Conservation (phyloP, 1,140 invertebrate species). For the Caligus rogercresseyi region DNA sequence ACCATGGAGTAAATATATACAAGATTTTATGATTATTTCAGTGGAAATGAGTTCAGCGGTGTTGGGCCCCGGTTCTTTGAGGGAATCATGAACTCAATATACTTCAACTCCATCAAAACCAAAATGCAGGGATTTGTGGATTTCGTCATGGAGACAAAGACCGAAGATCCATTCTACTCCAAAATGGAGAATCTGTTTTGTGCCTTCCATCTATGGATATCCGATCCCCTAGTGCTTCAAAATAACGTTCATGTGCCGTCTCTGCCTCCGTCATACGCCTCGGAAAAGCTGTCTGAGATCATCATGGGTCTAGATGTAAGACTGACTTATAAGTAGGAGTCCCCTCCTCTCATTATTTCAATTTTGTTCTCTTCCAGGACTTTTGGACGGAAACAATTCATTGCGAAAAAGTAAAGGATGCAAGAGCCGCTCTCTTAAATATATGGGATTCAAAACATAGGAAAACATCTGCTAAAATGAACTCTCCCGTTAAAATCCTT, state of each 20-base stretch:
- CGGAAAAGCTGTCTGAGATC: slow-evolving; percentile 8
- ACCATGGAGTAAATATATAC: background rate
- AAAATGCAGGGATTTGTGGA: slow-evolving; percentile 44
- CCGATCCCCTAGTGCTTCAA: slow-evolving; percentile 31
- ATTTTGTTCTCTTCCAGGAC: background rate
- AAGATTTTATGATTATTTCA: slow-evolving; percentile 25
- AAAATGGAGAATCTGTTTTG: slow-evolving; percentile 19
- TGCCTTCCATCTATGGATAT: slow-evolving; percentile 30
- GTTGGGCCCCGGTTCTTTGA: slow-evolving; percentile 60
- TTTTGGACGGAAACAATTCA: background rate
- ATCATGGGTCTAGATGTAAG: background rate
- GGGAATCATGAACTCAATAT: slow-evolving; percentile 43
- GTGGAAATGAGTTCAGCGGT: slow-evolving; percentile 34
- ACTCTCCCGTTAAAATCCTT: background rate
- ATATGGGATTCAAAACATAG: background rate
- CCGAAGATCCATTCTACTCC: slow-evolving; percentile 24
- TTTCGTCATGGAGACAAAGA: slow-evolving; percentile 28
- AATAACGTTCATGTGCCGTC: slow-evolving; percentile 30
- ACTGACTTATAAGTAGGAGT: background rate
- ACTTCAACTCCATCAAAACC: slow-evolving; percentile 53
- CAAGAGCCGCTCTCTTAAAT: background rate
- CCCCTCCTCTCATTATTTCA: background rate
- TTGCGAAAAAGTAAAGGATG: background rate
- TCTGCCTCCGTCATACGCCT: slow-evolving; percentile 27
- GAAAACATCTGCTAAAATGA: background rate